Evolutionary conservation across 2,888 invertebrate species (phyloP).

Genomic region (Drosophila macrospina): DNA sequence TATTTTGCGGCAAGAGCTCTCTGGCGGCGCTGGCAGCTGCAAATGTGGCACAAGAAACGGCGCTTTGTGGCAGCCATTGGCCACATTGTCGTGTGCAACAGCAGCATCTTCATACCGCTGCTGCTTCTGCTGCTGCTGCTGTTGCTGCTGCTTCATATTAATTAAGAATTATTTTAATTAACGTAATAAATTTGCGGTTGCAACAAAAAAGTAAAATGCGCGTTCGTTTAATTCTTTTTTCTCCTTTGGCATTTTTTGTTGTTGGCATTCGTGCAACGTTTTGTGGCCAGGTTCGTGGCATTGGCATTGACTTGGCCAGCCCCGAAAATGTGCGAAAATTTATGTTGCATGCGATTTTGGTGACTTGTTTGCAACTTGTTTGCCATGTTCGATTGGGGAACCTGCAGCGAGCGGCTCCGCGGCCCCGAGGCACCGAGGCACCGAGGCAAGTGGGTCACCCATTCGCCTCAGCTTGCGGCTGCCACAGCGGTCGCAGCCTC

Average conservation of each 20-base stretch:
- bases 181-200: slow-evolving; percentile 84
- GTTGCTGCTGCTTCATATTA: slow-evolving; percentile 82
- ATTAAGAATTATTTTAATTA: slow-evolving; percentile 86
- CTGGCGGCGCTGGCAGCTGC: slow-evolving; percentile 34
- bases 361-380: slow-evolving; percentile 80
- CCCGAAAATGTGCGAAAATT: slow-evolving; percentile 81
- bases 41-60: slow-evolving; percentile 50
- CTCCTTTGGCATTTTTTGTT: background rate
- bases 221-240: slow-evolving; percentile 26
- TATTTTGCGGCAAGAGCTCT: slow-evolving; percentile 17
- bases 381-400: slow-evolving; percentile 64
- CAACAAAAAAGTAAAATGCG: slow-evolving; percentile 51
- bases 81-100: slow-evolving; percentile 38
- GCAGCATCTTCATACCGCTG: slow-evolving; percentile 9
- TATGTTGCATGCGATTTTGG: slow-evolving; percentile 83
- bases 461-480: slow-evolving; percentile 24
- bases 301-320: slow-evolving; percentile 48
- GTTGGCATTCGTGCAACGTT: slow-evolving; percentile 9
- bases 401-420: slow-evolving; percentile 29
- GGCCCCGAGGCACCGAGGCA: too few species aligned
- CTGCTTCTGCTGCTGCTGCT: slow-evolving; percentile 37
- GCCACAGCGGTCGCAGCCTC: background rate
- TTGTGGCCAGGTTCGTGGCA: slow-evolving; percentile 37
- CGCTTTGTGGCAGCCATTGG: slow-evolving; percentile 40
- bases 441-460: slow-evolving; percentile 65